These are phyloP conservation scores for Bradysia coprophila DNA, from an alignment of 1,140 invertebrate genomes.

Conservation along the genomic window DNA sequence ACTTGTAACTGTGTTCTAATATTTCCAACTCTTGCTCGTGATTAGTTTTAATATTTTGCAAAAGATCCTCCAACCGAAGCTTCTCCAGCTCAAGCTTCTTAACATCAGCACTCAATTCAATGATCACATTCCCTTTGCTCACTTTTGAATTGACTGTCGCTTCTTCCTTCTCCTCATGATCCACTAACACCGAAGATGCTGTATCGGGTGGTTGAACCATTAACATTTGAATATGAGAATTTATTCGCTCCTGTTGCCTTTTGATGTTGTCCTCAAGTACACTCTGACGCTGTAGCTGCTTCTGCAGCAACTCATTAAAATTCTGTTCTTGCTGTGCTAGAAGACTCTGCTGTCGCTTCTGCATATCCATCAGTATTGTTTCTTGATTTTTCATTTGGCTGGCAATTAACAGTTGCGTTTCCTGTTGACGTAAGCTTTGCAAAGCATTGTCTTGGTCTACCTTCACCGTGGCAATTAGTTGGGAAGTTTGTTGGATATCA, in stretches of 20 bases:
- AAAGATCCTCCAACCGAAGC: conserved; percentile 16
- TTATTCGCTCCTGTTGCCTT: conserved; percentile 29
- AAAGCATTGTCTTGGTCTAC: conserved; percentile 23
- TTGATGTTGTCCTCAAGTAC: conserved; percentile 28
- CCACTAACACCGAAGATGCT: conserved; percentile 3
- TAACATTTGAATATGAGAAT: conserved; percentile 28
- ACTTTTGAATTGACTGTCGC: too few species aligned
- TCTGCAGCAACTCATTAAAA: conserved; percentile 25
- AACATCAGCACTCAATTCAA: conserved; percentile 20
- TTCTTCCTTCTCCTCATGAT: conserved; percentile 4
- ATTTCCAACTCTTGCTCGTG: conserved; percentile 29
- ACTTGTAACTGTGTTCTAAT: conserved; percentile 29
- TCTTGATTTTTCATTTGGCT: conserved; percentile 30
- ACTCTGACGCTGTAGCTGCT: conserved; percentile 27
- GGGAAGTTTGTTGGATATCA: background rate
- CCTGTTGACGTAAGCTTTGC: conserved; percentile 27
- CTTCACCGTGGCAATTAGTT: conserved; percentile 6
- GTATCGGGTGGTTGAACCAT: conserved; percentile 17
- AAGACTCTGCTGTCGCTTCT: conserved; percentile 24
- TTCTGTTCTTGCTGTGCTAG: conserved; percentile 25
- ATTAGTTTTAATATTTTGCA: conserved; percentile 19
- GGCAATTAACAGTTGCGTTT: conserved; percentile 26
- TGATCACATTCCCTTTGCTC: conserved; percentile 6
- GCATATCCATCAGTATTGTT: conserved; percentile 25
- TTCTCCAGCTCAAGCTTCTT: conserved; percentile 25